Percentiles rank a stretch among this genome's conserved stretches.
phyloP scores from a whole-genome alignment of 2,797 vertebrate species.

The Chromis chromis region DNA sequence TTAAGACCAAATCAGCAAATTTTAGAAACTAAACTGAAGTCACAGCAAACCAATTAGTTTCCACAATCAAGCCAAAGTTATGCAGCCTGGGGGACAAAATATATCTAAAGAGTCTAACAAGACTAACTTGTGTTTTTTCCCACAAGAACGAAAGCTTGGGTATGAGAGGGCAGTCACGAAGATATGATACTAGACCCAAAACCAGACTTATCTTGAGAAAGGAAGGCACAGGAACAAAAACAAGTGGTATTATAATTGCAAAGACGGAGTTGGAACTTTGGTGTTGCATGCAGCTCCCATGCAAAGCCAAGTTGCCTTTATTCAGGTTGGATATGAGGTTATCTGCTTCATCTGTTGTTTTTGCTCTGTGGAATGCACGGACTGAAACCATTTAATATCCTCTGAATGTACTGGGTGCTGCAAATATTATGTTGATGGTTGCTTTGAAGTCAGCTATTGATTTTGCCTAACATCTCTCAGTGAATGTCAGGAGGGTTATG shows the following conservation, averaged over 20 bases:
- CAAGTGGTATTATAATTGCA: slow-evolving; percentile 5
- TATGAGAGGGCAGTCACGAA: not conserved
- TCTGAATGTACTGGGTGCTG: slow-evolving; percentile 50
- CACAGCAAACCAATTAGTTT: slow-evolving; percentile 10
- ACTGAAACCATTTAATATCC: slow-evolving; percentile 71
- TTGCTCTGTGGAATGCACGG: slow-evolving; percentile 65
- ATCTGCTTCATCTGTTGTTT: slow-evolving; percentile 74
- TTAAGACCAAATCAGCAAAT: slow-evolving; percentile 5
- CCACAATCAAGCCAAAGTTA: not conserved
- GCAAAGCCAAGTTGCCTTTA: slow-evolving; percentile 70
- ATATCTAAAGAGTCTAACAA: not conserved
- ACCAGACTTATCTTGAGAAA: slow-evolving; percentile 17
- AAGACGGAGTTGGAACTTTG: slow-evolving; percentile 3
- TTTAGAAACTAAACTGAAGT: not conserved
- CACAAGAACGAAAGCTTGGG: slow-evolving; percentile 3
- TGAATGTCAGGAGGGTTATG: slow-evolving; percentile 57
- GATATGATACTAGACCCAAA: slow-evolving; percentile 5
- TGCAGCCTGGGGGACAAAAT: not conserved
- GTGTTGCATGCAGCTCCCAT: slow-evolving; percentile 52
- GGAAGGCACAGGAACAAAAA: slow-evolving; percentile 39
- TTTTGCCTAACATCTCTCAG: slow-evolving; percentile 68
- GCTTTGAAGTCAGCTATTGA: slow-evolving; percentile 75
- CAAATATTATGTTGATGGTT: slow-evolving; percentile 62
- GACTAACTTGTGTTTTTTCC: not conserved
- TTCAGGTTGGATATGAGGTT: slow-evolving; percentile 71